Evolutionary conservation across 2,888 invertebrate genomes (phyloP), one percentile per base, ranked within the genome.

Genomic region (Megamerina dolium): DNA sequence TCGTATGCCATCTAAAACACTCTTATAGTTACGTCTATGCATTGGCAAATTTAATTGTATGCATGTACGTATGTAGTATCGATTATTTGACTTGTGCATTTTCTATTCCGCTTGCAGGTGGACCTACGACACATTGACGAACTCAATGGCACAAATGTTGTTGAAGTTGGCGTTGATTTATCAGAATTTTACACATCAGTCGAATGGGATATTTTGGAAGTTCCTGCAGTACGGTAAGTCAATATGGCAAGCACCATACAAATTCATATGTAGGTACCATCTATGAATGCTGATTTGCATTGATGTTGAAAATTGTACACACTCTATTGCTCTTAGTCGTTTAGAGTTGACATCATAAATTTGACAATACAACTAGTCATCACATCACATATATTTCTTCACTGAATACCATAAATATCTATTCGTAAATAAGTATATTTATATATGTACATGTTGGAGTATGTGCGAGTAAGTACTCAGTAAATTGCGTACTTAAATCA

Each of bases 151-250:
- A 89, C 90, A 71, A 89, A 89, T 71, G 79, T 89, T 58, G 91
- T 92, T 52, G 89, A 89, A 46, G 85, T 91, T 49, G 96, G 96
- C 41, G 94, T 97, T 48, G 97, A 97, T 74, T 80, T 97, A 53
- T 87, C 91, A 41, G 96, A 95, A 75, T 97, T 96, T 77, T 97
- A 97, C 76, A 91, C 89, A 81, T 93, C 93, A 50, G 96, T 96
- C 42, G 96, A 97, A 74, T 97, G 97, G 97, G 97, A 97, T 75
- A 93, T 97, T 61, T 77, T 97, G 51, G 91, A 92, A 76, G 96
- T 95, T 66, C 92, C 91, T 55, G 91, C 91, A 55, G 88, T 90
- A 55, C 85, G 90, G 88, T 87, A 68, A 75, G 68, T 64, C 13
- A 20, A 10, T 23, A 23, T 23, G 10, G 6, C 10, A 8, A 23